Evolutionary conservation across 1,140 invertebrate species (phyloP).

Genomic region (Ceratina japonica): DNA sequence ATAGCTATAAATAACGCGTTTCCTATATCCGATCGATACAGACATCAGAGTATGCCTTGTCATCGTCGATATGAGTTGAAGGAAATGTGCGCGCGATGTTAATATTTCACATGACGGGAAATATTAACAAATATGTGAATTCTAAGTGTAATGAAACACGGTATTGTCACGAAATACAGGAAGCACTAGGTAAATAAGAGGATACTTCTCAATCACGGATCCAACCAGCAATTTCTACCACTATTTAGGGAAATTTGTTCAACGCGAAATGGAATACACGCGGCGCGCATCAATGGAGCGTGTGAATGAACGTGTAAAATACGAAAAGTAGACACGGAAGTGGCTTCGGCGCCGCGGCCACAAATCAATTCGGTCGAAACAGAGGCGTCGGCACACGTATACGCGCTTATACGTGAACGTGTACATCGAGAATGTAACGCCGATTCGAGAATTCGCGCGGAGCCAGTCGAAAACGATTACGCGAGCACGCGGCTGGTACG

Average conservation of each 20-base stretch:
- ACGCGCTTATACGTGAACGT: neutral
- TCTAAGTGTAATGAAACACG: no score
- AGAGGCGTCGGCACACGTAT: neutral
- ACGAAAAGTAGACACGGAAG: slow-evolving; percentile 7
- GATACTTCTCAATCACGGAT: neutral
- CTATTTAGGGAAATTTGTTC: no score
- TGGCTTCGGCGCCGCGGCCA: neutral
- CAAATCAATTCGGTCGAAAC: slow-evolving; percentile 16
- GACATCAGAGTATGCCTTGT: neutral
- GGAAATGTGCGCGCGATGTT: neutral
- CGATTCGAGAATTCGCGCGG: no score
- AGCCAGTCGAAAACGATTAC: slow-evolving; percentile 27
- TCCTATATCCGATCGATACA: no score
- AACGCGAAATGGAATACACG: no score
- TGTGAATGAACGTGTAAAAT: neutral
- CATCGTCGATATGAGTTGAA: neutral
- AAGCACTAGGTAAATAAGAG: neutral
- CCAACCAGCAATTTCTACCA: no score
- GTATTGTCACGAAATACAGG: no score
- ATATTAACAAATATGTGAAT: no score
- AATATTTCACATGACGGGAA: neutral
- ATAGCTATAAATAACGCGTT: no score
- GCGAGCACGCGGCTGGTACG: slow-evolving; percentile 10
- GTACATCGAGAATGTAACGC: no score
- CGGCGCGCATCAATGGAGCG: no score